Percentiles rank a stretch among this genome's conserved stretches.
Conservation (phyloP, 2,888 invertebrate genomes). For the Sinhomidia bicolor region DNA sequence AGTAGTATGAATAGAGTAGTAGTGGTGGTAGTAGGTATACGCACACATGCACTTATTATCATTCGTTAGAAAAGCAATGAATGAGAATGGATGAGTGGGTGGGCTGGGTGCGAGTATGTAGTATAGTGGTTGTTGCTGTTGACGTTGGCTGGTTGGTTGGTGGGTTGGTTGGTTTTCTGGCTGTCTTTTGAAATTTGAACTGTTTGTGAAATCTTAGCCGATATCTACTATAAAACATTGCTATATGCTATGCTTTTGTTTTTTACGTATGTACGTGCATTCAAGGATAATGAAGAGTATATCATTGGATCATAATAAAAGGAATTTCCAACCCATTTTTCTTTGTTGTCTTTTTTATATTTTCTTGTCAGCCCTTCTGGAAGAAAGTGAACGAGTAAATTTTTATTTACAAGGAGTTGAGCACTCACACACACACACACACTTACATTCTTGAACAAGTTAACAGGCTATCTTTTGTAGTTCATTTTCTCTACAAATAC, state of each 20-base stretch:
- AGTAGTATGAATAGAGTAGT: neutral
- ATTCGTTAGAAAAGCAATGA: slow-evolving; percentile 33
- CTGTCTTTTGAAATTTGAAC: slow-evolving; percentile 15
- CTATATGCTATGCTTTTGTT: too few species aligned
- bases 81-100: slow-evolving; percentile 10
- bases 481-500: too few species aligned
- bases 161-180: too few species aligned
- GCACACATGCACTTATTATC: slow-evolving; percentile 8
- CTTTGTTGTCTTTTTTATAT: neutral
- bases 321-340: neutral
- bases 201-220: slow-evolving; percentile 14
- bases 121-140: slow-evolving; percentile 4
- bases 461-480: too few species aligned
- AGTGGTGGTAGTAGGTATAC: too few species aligned
- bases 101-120: too few species aligned
- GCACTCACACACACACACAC: too few species aligned
- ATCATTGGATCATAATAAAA: slow-evolving; percentile 10
- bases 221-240: too few species aligned
- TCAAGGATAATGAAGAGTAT: slow-evolving; percentile 6
- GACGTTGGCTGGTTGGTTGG: neutral
- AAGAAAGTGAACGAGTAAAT: too few species aligned
- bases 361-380: too few species aligned
- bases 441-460: too few species aligned
- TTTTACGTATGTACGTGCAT: neutral
- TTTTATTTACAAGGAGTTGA: too few species aligned